These are phyloP conservation scores for Psylliodes chrysocephalus DNA, from an alignment of 2,888 invertebrate species.

Conservation along the genomic window DNA sequence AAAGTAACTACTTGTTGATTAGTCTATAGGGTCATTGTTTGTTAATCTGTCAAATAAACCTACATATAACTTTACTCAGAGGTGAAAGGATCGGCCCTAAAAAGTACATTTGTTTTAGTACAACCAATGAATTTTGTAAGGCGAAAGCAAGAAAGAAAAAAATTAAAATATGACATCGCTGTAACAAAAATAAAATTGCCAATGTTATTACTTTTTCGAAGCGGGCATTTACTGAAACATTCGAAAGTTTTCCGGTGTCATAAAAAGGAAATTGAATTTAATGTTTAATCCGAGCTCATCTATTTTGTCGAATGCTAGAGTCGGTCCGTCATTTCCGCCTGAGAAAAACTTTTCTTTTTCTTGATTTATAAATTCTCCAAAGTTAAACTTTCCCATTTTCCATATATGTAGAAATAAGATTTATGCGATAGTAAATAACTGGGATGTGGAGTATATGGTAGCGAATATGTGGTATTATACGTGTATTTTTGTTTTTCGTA, in stretches of 20 bases:
- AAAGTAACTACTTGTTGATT: too few species aligned
- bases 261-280: conserved; percentile 50
- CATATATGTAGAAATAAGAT: conserved; percentile 57
- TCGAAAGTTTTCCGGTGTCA: conserved; percentile 43
- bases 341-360: conserved; percentile 48
- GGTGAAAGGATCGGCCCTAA: too few species aligned
- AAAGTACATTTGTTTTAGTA: too few species aligned
- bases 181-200: conserved; percentile 35
- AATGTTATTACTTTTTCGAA: conserved; percentile 34
- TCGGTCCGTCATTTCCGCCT: too few species aligned
- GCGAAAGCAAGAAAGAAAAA: too few species aligned
- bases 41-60: too few species aligned
- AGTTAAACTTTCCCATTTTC: conserved; percentile 57
- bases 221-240: conserved; percentile 42
- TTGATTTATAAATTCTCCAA: conserved; percentile 57
- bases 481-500: conserved; percentile 31
- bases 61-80: too few species aligned
- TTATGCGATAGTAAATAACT: conserved; percentile 60
- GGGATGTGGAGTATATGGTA: conserved; percentile 47
- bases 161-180: too few species aligned
- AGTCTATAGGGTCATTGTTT: too few species aligned
- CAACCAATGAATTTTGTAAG: too few species aligned
- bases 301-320: conserved; percentile 43
- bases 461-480: conserved; percentile 49
- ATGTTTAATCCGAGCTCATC: conserved; percentile 47